A percentile compares a stretch with the other conserved stretches of the same genome.
phyloP scores from a whole-genome alignment of 2,113 vertebrate species.

The Phylloscopus trochiloides region DNA sequence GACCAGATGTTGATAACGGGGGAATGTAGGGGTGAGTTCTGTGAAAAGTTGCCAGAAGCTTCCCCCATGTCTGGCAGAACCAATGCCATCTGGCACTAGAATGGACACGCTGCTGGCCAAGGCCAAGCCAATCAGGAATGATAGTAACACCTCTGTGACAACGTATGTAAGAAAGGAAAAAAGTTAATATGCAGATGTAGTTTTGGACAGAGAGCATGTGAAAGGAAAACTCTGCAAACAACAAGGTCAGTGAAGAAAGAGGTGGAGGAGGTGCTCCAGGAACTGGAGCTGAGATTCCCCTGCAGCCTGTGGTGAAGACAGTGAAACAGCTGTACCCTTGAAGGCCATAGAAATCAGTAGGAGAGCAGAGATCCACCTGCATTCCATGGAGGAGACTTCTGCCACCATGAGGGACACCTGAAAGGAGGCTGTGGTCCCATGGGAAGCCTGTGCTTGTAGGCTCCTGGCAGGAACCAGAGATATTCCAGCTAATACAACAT shows the following conservation, averaged over 20 bases:
- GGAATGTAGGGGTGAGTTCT: neutral
- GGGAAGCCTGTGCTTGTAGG: neutral
- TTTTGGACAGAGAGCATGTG: neutral
- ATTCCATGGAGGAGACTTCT: neutral
- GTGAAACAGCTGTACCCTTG: neutral
- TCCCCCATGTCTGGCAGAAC: neutral
- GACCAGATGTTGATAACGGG: neutral
- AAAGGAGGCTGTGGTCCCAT: neutral
- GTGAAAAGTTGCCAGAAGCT: neutral
- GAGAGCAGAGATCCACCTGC: neutral
- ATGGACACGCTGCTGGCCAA: neutral
- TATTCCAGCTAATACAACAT: neutral
- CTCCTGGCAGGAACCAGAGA: accelerated
- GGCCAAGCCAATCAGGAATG: neutral
- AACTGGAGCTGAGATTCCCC: neutral
- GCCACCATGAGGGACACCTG: neutral
- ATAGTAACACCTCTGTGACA: neutral
- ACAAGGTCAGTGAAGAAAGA: neutral
- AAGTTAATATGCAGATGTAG: neutral
- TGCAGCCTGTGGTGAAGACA: accelerated
- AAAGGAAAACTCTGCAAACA: neutral
- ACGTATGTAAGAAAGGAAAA: neutral
- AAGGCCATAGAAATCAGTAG: neutral
- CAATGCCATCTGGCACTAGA: neutral
- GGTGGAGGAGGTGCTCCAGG: accelerated